Evolutionary conservation across 2,113 vertebrate genomes (phyloP).

Genomic region (Gopherus flavomarginatus): DNA sequence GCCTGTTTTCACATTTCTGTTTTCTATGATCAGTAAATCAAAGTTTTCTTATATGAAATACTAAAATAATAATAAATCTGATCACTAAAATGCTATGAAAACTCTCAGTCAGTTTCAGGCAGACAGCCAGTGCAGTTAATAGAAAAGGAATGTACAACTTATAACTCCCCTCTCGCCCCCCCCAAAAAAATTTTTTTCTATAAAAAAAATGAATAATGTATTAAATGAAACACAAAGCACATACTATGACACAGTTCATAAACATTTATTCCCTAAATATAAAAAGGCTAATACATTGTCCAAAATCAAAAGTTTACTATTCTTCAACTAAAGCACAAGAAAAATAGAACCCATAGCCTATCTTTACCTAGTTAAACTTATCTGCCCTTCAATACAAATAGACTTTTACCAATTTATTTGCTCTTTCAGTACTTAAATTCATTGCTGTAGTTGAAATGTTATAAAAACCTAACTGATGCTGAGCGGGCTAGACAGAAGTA

Average conservation of each 20-base stretch:
- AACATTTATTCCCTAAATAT: background rate
- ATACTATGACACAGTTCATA: background rate
- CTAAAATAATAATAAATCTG: slow-evolving; percentile 61
- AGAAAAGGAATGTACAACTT: slow-evolving; percentile 39
- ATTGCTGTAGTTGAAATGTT: background rate
- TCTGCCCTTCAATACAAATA: background rate
- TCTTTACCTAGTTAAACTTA: background rate
- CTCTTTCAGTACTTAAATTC: background rate
- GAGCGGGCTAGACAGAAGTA: background rate
- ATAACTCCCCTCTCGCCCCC: background rate
- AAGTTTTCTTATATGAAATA: slow-evolving; percentile 60
- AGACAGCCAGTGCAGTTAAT: slow-evolving; percentile 13
- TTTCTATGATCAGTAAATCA: slow-evolving; percentile 65
- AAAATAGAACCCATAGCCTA: background rate
- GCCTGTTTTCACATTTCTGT: slow-evolving; percentile 40
- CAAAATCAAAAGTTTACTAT: background rate
- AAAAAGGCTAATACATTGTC: background rate
- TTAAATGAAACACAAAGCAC: background rate
- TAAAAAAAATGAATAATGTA: background rate
- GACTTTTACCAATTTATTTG: background rate
- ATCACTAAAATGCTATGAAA: slow-evolving; percentile 27
- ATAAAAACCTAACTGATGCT: background rate
- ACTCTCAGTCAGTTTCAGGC: slow-evolving; percentile 27
- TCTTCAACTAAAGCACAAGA: background rate
- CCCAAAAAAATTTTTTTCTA: background rate